Base-by-base conservation (phyloP, 2,113 vertebrate genomes). In the Aepyceros melampus region DNA sequence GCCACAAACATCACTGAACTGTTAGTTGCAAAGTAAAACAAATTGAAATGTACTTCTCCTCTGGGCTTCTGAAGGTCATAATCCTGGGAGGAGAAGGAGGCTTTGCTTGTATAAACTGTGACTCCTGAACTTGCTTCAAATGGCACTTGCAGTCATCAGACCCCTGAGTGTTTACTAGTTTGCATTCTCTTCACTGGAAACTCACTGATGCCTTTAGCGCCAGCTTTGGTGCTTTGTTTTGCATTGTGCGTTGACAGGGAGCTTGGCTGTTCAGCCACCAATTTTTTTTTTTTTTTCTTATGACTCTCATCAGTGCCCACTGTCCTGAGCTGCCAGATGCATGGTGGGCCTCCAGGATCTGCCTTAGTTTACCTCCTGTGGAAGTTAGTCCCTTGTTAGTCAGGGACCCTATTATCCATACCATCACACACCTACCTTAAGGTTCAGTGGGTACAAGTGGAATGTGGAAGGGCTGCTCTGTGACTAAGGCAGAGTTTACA, bases 21-120 rank as follows among this genome's bases (percentile, higher is more conserved):
- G n/a, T 88, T 58, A 45, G 36, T 78, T 83, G 74, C 29, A 95
- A 82, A 93, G 55, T 89, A 84, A 96, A 58, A 79, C 45, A 79
- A 89, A 95, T 0, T 92, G 53, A 79, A 96, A 87, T 91, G 47
- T 76, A 93, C 96, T 94, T 93, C 81, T 94, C 89, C 67, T 93
- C 87, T 83, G 19, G 76, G 43, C 60, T 53, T 93, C 76, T 33
- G 21, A 90, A 56, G 64, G 27, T 86, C 40, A 49, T 71, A 64
- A 56, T 58, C 43, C 94, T 33, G 6, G 33, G 71, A 71, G 82
- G 53, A 94, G 60, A 47, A 76, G 55, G 23, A 49, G 64, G 0
- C 29, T 84, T 67, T 29, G 9, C 55, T 56, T 17, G 7, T 4
- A 27, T 55, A 83, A 71, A 87, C 55, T 2, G 0, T 23, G 53